These are phyloP conservation scores for Griposia aprilina DNA, from an alignment of 2,888 invertebrate species.

Conservation along the genomic window DNA sequence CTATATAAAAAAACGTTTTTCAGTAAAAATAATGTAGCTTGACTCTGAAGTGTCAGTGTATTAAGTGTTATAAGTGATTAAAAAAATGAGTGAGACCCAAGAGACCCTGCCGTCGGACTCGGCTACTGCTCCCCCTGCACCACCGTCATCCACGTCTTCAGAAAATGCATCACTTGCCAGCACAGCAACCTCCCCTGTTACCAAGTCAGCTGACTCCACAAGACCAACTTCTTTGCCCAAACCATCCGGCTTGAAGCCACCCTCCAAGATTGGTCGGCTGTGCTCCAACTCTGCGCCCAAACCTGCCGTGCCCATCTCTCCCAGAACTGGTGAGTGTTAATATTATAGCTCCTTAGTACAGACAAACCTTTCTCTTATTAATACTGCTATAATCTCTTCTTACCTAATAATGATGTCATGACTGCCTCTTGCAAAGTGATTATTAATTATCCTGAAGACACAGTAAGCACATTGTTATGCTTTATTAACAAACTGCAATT, in stretches of 20 bases:
- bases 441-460: conserved; percentile 46
- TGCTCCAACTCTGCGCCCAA: conserved; percentile 92
- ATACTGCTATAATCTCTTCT: conserved; percentile 18
- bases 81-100: conserved; percentile 85
- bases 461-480: conserved; percentile 43
- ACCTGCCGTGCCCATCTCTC: conserved; percentile 92
- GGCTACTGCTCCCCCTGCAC: conserved; percentile 73
- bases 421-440: conserved; percentile 39
- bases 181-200: conserved; percentile 77
- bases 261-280: conserved; percentile 92
- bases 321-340: conserved; percentile 87
- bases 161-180: conserved; percentile 80
- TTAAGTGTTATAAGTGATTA: conserved; percentile 74
- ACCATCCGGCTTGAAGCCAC: conserved; percentile 92
- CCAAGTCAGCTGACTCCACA: conserved; percentile 76
- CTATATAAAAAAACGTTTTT: conserved; percentile 70
- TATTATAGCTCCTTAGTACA: conserved; percentile 32
- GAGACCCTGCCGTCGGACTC: conserved; percentile 73
- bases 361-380: conserved; percentile 35
- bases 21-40: conserved; percentile 70
- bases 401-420: conserved; percentile 16
- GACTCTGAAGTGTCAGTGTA: conserved; percentile 65
- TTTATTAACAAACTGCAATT: conserved; percentile 84
- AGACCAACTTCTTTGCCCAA: conserved; percentile 87
- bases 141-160: conserved; percentile 80